A percentile compares a stretch with the other conserved stretches of the same genome.
Conservation (phyloP, 2,797 vertebrate genomes). For the Poecile montanus region DNA sequence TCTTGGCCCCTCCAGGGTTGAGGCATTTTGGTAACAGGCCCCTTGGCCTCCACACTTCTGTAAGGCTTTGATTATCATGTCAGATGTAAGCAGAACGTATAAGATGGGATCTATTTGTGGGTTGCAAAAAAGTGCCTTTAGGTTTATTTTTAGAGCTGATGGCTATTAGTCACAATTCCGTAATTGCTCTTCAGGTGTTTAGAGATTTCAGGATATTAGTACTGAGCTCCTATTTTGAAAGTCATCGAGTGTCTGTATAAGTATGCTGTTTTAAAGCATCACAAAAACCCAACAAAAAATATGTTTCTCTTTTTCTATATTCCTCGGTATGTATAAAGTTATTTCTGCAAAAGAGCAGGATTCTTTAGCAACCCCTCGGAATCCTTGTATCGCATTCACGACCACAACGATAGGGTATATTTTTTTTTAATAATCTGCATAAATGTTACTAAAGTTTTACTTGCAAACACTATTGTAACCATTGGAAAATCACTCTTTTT, state of each 20-base stretch:
- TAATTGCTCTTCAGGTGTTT: not conserved
- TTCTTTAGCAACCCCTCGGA: not conserved
- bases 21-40: too few species aligned
- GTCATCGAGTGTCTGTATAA: not conserved
- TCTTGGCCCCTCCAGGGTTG: too few species aligned
- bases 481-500: not conserved
- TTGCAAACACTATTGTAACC: not conserved
- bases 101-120: not conserved
- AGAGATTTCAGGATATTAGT: not conserved
- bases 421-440: not conserved
- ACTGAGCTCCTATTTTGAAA: not conserved
- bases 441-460: not conserved
- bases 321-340: not conserved
- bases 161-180: not conserved
- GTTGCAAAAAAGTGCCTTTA: not conserved
- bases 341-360: not conserved
- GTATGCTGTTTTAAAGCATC: not conserved
- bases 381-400: not conserved
- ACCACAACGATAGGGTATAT: not conserved
- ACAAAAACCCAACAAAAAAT: not conserved
- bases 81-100: not conserved
- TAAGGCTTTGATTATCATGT: not conserved
- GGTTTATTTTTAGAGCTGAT: not conserved
- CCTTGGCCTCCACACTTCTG: too few species aligned
- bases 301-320: not conserved